Evolutionary conservation across 30 jellyfish, hydroid and myxozoan species (phyloP).

Genomic region (Hydractinia symbiolongicarpus): DNA sequence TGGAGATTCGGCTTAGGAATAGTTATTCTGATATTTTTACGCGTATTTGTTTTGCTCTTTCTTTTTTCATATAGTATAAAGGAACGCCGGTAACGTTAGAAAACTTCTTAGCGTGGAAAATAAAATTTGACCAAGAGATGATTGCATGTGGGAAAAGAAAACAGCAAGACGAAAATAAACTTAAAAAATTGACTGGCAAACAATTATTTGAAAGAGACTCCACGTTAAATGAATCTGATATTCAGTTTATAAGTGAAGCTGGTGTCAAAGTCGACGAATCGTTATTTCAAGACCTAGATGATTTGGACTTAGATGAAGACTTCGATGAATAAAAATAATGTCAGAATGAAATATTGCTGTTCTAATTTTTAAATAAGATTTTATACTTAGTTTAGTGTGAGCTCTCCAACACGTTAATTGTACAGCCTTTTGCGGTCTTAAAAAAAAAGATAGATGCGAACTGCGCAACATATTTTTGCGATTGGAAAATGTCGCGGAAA

Average conservation of each 20-base stretch:
- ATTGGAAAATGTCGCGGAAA: too few species aligned
- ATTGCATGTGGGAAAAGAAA: conserved; percentile 26
- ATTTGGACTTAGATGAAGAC: conserved; percentile 64
- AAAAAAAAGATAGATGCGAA: too few species aligned
- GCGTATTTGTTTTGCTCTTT: not conserved
- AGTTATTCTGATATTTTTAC: too few species aligned
- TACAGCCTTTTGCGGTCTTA: too few species aligned
- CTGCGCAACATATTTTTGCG: too few species aligned
- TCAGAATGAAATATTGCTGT: too few species aligned
- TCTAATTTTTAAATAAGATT: too few species aligned
- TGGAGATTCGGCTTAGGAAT: too few species aligned
- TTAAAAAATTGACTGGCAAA: conserved; percentile 55
- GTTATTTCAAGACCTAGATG: conserved; percentile 83
- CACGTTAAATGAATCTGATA: conserved; percentile 69
- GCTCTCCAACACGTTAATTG: too few species aligned
- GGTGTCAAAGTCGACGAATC: conserved; percentile 90
- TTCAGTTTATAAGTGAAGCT: conserved; percentile 50
- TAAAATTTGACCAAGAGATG: conserved; percentile 54
- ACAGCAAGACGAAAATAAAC: conserved; percentile 28
- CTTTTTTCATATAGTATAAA: conserved; percentile 31
- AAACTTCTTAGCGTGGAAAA: conserved; percentile 74
- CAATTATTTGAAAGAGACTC: conserved; percentile 76
- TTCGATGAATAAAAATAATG: not conserved
- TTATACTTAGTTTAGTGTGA: too few species aligned
- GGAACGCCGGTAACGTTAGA: conserved; percentile 88